A percentile compares a stretch with the other conserved stretches of the same genome.
phyloP scores from a whole-genome alignment of 2,113 vertebrate species.

The Pithys albifrons region DNA sequence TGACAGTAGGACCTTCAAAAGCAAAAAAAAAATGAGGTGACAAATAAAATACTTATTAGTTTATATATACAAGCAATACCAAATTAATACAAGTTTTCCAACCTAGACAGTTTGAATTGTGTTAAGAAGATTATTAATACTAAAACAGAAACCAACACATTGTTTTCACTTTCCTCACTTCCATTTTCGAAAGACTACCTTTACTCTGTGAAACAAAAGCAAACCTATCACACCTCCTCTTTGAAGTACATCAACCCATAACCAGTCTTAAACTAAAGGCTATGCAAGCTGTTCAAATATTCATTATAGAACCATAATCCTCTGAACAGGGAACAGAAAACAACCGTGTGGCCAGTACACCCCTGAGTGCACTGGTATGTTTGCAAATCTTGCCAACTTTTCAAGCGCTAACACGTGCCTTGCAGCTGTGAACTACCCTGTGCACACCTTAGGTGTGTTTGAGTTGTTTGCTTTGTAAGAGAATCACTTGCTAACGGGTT shows the following conservation, averaged over 20 bases:
- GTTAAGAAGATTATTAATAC: neutral
- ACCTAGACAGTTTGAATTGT: neutral
- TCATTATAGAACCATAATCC: too few relatives aligned
- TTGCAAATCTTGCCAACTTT: neutral
- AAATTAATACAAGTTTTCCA: constrained; percentile 12
- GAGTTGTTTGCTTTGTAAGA: neutral
- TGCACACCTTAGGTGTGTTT: neutral
- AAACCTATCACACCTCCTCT: neutral
- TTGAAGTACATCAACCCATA: too few relatives aligned
- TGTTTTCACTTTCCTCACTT: neutral
- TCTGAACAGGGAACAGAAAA: too few relatives aligned
- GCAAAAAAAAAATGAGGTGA: constrained; percentile 25
- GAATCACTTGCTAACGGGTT: neutral
- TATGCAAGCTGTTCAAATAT: too few relatives aligned
- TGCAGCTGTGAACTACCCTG: neutral
- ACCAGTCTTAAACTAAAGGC: too few relatives aligned
- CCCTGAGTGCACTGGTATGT: too few relatives aligned
- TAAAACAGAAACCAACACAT: neutral
- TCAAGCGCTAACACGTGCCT: neutral
- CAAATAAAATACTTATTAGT: constrained; percentile 1
- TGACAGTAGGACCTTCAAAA: constrained; percentile 65
- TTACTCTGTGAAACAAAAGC: neutral
- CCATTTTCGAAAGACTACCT: neutral
- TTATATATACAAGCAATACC: neutral
- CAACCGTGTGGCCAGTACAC: too few relatives aligned